Base-by-base conservation (phyloP, 2,888 invertebrate species). In the Plusia festucae region DNA sequence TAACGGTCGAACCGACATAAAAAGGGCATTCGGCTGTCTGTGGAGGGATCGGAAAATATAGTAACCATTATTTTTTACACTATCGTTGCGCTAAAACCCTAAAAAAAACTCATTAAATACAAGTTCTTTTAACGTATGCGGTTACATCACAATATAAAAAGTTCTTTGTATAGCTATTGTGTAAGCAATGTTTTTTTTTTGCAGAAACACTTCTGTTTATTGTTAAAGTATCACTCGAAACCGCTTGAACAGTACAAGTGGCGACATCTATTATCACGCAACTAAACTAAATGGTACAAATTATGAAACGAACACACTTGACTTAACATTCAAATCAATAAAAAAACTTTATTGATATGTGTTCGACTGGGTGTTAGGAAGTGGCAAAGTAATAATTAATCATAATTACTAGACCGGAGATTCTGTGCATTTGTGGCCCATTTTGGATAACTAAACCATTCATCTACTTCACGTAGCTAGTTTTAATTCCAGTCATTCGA, bases 21-120 rank as follows among this genome's bases (percentile, higher is more conserved):
- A 85, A 85, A 83, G 78, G 86, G 82, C 80, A 82, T 82, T 84
- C 74, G 71, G 70, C 73, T 75, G 79, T 79, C 80, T 83, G 82
- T 82, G 78, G 83, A 85, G 76, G 78, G 77, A 84, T 84, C 72
- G 71, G 64, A 64, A 81, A 70, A 70, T 79, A 76, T 76, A 73
- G 57, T 64, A 64, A 66, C 68, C 56, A 67, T 70, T 67, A 78
- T 80, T 78, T 79, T 71, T 72, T 74, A 70, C 68, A 67, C 68
- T 74, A 60, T 68, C 65, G 56, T 40, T 64, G 62, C 54, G 49
- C 11, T 62, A n/a, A 51, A 54, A 51, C 34, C 40, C 40, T 27
- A 22, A 60, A 65, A 67, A 24, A 70, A 66, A 44, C 34, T 53
- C 53, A 57, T 53, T 49, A 54, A 63, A n/a, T 54, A 30, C 9